A percentile compares a stretch with the other conserved stretches of the same genome.
Evolutionary conservation across 2,797 vertebrate species (phyloP).

Genomic region (Rhadinocentrus ornatus): DNA sequence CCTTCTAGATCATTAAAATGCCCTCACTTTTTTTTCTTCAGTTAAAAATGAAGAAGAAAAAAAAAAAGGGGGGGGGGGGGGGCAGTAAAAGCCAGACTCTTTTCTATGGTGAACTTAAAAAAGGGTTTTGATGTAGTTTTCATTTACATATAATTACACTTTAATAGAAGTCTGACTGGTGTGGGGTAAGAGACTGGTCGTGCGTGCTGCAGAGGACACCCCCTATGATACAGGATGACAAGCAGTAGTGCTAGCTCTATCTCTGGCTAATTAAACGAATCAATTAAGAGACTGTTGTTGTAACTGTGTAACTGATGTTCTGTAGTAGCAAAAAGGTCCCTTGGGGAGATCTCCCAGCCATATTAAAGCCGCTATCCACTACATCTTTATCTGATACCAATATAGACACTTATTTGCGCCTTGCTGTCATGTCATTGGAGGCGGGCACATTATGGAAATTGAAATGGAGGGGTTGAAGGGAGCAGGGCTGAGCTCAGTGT

Average conservation of each 20-base stretch:
- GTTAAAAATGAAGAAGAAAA: constrained; percentile 2
- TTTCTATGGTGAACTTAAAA: constrained; percentile 73
- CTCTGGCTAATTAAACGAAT: constrained; percentile 99
- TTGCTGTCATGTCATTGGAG: constrained; percentile 96
- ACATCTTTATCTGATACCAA: constrained; percentile 96
- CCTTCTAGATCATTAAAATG: constrained; percentile 29
- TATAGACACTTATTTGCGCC: constrained; percentile 98
- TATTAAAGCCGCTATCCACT: constrained; percentile 95
- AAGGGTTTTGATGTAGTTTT: constrained; percentile 71
- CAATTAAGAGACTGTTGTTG: constrained; percentile 98
- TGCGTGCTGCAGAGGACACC: constrained; percentile 72
- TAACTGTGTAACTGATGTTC: constrained; percentile 97
- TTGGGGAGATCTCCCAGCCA: constrained; percentile 90
- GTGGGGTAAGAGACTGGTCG: constrained; percentile 78
- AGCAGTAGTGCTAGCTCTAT: constrained; percentile 88
- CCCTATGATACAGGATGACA: constrained; percentile 89
- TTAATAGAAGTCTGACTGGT: constrained; percentile 84
- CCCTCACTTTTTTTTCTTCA: constrained; percentile 25
- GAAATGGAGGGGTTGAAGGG: constrained; percentile 87
- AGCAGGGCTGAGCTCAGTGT: constrained; percentile 93
- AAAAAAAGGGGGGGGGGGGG: no score
- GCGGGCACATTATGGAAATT: constrained; percentile 97
- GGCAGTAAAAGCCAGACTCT: constrained; percentile 24
- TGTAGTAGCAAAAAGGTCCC: constrained; percentile 93
- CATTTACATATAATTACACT: constrained; percentile 87